Conservation (phyloP, 1,140 invertebrate species). For the Pinna nobilis region DNA sequence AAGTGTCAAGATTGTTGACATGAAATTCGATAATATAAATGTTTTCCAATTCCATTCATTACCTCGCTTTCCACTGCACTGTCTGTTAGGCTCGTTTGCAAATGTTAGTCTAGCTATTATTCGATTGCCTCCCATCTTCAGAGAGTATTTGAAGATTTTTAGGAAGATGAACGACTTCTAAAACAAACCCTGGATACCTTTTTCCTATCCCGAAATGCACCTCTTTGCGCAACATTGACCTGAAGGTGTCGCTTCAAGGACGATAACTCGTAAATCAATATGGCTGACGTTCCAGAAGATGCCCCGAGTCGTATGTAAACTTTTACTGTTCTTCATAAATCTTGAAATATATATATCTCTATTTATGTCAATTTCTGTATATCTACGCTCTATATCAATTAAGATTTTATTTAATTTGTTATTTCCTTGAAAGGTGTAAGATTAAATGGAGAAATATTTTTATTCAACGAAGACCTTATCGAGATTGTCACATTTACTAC, state of each 20-base stretch:
- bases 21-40: too few species aligned
- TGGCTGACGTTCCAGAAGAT: constrained; percentile 77
- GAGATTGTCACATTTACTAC: too few species aligned
- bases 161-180: too few species aligned
- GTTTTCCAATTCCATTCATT: too few species aligned
- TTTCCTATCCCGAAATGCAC: constrained; percentile 41
- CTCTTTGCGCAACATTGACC: constrained; percentile 3
- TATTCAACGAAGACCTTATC: too few species aligned
- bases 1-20: too few species aligned
- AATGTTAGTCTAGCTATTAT: background rate
- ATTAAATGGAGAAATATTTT: background rate
- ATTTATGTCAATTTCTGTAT: background rate
- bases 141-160: too few species aligned
- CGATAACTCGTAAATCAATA: constrained; percentile 60
- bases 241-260: constrained; percentile 4
- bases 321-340: background rate
- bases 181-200: too few species aligned
- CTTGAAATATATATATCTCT: background rate
- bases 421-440: background rate
- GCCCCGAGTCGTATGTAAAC: constrained; percentile 64
- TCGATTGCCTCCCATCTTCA: constrained; percentile 1
- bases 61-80: background rate
- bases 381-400: background rate
- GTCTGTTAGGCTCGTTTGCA: background rate
- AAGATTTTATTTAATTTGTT: background rate